Evolutionary conservation across 2,797 vertebrate species (phyloP).

Genomic region (Platalea minor): DNA sequence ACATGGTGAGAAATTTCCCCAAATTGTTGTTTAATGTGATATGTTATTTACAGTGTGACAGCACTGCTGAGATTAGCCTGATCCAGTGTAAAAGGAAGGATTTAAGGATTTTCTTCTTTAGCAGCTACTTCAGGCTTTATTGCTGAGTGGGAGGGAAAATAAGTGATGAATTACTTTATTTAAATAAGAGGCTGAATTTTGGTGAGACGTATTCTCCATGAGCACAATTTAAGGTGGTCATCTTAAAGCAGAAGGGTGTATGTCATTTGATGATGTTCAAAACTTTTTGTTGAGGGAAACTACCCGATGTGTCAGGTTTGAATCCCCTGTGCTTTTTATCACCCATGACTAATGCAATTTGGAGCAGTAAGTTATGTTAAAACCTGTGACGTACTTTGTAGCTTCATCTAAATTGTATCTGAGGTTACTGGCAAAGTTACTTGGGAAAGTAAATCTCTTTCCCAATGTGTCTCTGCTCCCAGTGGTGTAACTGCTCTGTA

Average conservation of each 20-base stretch:
- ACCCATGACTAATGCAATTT: background rate
- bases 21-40: background rate
- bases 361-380: slow-evolving; percentile 30
- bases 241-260: background rate
- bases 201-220: background rate
- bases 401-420: slow-evolving; percentile 42
- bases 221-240: background rate
- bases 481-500: slow-evolving; percentile 8
- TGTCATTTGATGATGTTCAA: background rate
- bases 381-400: slow-evolving; percentile 13
- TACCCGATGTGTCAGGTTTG: background rate
- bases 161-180: background rate
- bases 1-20: fast-evolving
- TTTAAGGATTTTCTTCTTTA: slow-evolving; percentile 10
- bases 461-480: background rate
- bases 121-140: background rate
- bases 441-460: slow-evolving; percentile 36
- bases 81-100: background rate
- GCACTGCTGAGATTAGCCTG: background rate
- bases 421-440: slow-evolving; percentile 34
- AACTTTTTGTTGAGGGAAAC: background rate
- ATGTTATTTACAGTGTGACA: background rate
- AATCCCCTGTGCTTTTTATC: slow-evolving; percentile 20
- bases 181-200: background rate
- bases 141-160: background rate